A percentile compares a stretch with the other conserved stretches of the same genome.
Conservation (phyloP, 1,140 invertebrate genomes). For the Zelostemma sp. region DNA sequence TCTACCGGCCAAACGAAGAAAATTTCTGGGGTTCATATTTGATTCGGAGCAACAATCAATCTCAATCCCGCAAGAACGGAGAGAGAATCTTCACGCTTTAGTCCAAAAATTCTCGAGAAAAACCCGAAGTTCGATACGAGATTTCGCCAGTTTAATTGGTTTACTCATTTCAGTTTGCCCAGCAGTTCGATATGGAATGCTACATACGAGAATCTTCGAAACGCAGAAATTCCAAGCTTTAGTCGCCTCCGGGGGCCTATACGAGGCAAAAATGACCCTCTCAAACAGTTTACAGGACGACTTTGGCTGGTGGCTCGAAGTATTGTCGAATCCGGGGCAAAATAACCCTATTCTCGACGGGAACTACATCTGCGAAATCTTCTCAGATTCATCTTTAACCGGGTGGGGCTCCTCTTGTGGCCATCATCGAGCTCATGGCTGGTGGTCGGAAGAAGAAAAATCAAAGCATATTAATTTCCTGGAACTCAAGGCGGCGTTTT, state of each 20-base stretch:
- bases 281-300: too few species aligned
- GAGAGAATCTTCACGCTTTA: not conserved
- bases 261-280: not conserved
- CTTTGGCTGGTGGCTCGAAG: constrained; percentile 7
- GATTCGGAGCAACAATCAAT: constrained; percentile 13
- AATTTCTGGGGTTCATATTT: constrained; percentile 20
- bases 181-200: constrained; percentile 1
- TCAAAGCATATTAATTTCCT: constrained; percentile 10
- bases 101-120: not conserved
- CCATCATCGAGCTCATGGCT: not conserved
- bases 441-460: constrained; percentile 8
- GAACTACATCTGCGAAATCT: constrained; percentile 8
- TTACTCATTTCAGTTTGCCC: constrained; percentile 14
- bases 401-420: constrained; percentile 4
- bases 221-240: constrained; percentile 8
- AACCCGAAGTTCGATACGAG: not conserved
- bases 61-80: constrained; percentile 3
- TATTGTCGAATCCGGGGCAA: constrained; percentile 4
- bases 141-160: constrained; percentile 10
- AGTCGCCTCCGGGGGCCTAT: not conserved
- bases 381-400: constrained; percentile 7
- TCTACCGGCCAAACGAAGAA: not conserved
- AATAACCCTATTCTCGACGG: not conserved
- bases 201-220: constrained; percentile 15
- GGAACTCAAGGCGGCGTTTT: constrained; percentile 10